These are phyloP conservation scores for Taeniopygia guttata DNA, from an alignment of 2,797 vertebrate species.

Conservation along the genomic window DNA sequence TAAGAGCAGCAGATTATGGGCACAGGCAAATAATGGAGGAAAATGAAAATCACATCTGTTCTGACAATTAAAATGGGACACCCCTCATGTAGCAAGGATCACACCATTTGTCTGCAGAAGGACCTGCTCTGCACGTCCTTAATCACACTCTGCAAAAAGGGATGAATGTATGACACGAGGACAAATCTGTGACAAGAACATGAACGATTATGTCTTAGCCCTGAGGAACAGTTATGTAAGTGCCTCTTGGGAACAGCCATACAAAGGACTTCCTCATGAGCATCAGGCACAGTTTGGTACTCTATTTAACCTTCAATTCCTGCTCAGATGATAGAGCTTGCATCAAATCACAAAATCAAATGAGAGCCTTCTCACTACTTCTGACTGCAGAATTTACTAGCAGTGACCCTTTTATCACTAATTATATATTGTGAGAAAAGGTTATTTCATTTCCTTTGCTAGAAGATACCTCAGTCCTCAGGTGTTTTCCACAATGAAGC, in stretches of 20 bases:
- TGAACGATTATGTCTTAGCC: constrained; percentile 14
- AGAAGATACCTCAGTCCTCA: not conserved
- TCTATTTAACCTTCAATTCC: not conserved
- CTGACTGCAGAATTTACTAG: not conserved
- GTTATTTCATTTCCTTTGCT: not conserved
- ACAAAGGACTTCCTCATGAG: not conserved
- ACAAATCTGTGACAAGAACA: constrained; percentile 32
- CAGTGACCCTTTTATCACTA: not conserved
- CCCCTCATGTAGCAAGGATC: constrained; percentile 49
- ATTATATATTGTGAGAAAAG: not conserved
- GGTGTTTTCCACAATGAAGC: not conserved
- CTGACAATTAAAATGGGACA: constrained; percentile 39
- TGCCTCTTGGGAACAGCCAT: not conserved
- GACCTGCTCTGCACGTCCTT: not conserved
- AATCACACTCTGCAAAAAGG: constrained; percentile 1
- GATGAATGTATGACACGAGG: not conserved
- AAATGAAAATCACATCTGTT: constrained; percentile 45
- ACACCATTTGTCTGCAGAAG: constrained; percentile 49
- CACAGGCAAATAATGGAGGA: not conserved
- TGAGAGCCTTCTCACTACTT: not conserved
- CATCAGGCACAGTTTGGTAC: not conserved
- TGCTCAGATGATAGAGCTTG: not conserved
- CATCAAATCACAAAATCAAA: not conserved
- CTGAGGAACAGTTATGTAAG: not conserved
- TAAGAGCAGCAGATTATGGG: not conserved